A percentile compares a stretch with the other conserved stretches of the same genome.
Evolutionary conservation across 2,797 vertebrate genomes (phyloP).

Genomic region (Propithecus perrieri): DNA sequence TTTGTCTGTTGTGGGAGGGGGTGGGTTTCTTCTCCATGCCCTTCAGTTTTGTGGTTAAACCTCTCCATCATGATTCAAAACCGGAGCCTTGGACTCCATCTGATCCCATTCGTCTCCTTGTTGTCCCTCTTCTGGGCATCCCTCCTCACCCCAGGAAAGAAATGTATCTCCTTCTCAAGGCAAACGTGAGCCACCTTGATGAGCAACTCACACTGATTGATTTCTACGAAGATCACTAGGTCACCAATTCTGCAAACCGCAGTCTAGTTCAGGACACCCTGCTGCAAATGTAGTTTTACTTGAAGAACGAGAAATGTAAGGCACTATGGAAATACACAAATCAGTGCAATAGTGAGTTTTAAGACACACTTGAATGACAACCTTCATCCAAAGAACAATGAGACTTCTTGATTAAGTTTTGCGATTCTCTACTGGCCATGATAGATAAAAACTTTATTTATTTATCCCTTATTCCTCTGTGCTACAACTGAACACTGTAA

Average conservation of each 20-base stretch:
- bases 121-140: background rate
- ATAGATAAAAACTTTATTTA: constrained; percentile 16
- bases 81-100: background rate
- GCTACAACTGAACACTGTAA: background rate
- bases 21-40: background rate
- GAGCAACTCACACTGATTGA: background rate
- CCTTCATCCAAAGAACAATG: background rate
- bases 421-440: background rate
- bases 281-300: constrained; percentile 31
- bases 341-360: background rate
- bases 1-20: background rate
- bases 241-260: background rate
- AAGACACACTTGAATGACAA: background rate
- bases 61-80: background rate
- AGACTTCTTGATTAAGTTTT: background rate
- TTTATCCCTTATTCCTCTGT: background rate
- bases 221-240: background rate
- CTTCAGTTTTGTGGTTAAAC: background rate
- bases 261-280: background rate
- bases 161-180: background rate
- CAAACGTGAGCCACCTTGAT: background rate
- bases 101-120: background rate
- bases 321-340: background rate
- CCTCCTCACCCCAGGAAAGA: background rate
- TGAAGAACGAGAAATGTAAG: constrained; percentile 38